Conservation (phyloP, 2,113 vertebrate species). For the Pipa parva region DNA sequence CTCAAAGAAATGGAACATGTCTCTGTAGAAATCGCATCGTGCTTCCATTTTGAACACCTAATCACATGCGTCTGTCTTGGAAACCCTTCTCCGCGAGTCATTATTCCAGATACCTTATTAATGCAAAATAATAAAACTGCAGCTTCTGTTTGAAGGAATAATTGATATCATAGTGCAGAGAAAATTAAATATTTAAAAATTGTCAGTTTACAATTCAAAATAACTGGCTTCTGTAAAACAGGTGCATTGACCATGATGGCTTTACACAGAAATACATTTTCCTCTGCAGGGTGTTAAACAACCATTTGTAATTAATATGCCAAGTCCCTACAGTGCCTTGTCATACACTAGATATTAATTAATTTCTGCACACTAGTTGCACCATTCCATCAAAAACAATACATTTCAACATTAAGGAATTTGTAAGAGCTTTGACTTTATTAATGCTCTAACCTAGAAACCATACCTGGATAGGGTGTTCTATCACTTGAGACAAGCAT, state of each 20-base stretch:
- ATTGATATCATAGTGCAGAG: not conserved
- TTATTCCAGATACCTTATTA: not conserved
- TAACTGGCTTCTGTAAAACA: not conserved
- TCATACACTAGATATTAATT: not conserved
- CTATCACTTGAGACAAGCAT: too few relatives aligned
- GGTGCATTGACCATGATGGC: not conserved
- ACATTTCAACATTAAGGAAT: too few relatives aligned
- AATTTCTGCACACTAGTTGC: not conserved
- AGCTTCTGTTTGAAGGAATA: not conserved
- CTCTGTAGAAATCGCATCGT: too few relatives aligned
- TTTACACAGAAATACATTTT: not conserved
- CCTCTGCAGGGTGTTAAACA: not conserved
- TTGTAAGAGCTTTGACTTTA: too few relatives aligned
- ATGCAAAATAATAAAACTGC: not conserved
- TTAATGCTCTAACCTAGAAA: not conserved
- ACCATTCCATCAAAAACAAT: too few relatives aligned
- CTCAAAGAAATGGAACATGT: too few relatives aligned
- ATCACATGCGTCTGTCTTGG: too few relatives aligned
- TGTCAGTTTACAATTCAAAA: not conserved
- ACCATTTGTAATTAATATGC: not conserved
- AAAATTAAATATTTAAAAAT: not conserved
- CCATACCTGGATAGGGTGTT: too few relatives aligned
- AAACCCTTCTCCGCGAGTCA: too few relatives aligned
- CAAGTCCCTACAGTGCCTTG: not conserved
- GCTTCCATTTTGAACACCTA: too few relatives aligned